Conservation (phyloP, 1,140 invertebrate species). For the Zaprionus africanus region DNA sequence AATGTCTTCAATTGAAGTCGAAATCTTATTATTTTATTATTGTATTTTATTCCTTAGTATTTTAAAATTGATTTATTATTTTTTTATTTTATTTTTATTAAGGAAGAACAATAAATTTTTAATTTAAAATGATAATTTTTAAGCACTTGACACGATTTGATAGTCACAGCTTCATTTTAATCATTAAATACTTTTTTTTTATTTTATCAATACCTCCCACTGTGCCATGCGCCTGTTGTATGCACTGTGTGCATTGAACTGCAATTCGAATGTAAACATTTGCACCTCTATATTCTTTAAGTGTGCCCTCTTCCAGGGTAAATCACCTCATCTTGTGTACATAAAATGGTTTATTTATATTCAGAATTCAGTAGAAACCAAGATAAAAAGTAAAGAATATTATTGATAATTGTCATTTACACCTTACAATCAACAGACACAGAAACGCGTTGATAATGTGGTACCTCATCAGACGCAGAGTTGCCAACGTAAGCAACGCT, state of each 20-base stretch:
- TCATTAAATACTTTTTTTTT: too few species aligned
- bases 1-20: too few species aligned
- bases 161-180: too few species aligned
- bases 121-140: too few species aligned
- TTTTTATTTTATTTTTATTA: too few species aligned
- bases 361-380: not conserved
- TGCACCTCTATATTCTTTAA: not conserved
- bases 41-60: too few species aligned
- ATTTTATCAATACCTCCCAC: not conserved
- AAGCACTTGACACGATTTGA: too few species aligned
- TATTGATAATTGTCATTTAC: constrained; percentile 17
- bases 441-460: not conserved
- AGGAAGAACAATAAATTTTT: too few species aligned
- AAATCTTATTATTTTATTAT: too few species aligned
- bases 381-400: not conserved
- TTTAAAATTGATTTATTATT: too few species aligned
- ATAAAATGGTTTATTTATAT: not conserved
- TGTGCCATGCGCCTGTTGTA: not conserved
- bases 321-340: not conserved
- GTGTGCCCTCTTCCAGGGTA: not conserved
- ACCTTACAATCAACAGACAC: constrained; percentile 6
- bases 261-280: not conserved
- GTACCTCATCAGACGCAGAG: not conserved
- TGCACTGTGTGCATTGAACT: constrained; percentile 2
- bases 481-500: not conserved